Conservation (phyloP, 2,888 invertebrate species). For the Epistrophe eligans region DNA sequence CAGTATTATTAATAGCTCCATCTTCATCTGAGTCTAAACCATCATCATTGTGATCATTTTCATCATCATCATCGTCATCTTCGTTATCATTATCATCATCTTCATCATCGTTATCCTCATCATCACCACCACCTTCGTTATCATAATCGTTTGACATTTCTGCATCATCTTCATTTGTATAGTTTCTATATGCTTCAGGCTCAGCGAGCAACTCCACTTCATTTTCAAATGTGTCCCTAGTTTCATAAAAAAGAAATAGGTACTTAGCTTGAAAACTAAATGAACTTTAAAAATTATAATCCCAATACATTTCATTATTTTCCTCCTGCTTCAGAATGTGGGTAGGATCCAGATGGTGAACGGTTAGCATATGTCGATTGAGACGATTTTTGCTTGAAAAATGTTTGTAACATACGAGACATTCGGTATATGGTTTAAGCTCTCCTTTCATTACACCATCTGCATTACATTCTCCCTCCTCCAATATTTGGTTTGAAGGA, state of each 20-base stretch:
- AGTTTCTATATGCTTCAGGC: constrained; percentile 68
- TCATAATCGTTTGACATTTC: constrained; percentile 20
- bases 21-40: neutral
- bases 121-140: neutral
- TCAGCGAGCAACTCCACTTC: constrained; percentile 73
- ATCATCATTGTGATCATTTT: neutral
- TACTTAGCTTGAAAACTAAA: neutral
- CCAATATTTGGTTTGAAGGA: neutral
- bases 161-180: constrained; percentile 48
- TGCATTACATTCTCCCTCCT: constrained; percentile 12
- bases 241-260: neutral
- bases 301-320: neutral
- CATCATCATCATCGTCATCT: neutral
- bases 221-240: neutral
- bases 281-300: neutral
- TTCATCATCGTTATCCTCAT: neutral
- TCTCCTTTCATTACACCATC: neutral
- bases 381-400: constrained; percentile 81
- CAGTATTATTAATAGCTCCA: neutral
- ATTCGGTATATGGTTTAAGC: neutral
- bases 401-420: constrained; percentile 30
- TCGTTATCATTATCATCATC: neutral
- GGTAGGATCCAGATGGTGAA: constrained; percentile 80
- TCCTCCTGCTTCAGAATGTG: constrained; percentile 29
- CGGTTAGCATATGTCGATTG: constrained; percentile 83